phyloP scores from a whole-genome alignment of 2,888 invertebrate genomes.

The Toxonevra muliebris region DNA sequence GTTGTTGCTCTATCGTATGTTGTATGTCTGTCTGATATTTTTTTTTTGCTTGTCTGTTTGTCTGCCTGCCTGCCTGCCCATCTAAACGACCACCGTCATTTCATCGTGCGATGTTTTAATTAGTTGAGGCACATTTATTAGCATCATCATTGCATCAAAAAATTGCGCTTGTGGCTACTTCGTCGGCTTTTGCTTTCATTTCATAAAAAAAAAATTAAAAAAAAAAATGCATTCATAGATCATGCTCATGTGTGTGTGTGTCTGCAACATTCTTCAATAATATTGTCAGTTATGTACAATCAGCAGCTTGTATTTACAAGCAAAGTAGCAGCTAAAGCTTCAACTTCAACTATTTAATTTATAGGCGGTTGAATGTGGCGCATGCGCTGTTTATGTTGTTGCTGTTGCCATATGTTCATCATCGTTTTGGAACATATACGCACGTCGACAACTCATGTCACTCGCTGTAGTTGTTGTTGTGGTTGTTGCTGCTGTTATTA shows the following conservation, averaged over 20 bases:
- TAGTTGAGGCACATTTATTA: conserved; percentile 53
- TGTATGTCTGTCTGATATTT: too few relatives aligned
- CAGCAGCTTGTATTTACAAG: not conserved
- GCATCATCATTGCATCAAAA: conserved; percentile 17
- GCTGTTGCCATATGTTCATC: too few relatives aligned
- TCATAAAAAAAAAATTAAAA: conserved; percentile 8
- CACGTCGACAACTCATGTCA: not conserved
- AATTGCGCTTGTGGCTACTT: not conserved
- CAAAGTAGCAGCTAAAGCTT: not conserved
- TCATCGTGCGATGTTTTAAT: conserved; percentile 60
- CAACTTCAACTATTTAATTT: too few relatives aligned
- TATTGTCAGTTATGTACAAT: conserved; percentile 26
- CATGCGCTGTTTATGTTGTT: conserved; percentile 30
- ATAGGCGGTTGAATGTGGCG: conserved; percentile 12
- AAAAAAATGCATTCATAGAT: conserved; percentile 19
- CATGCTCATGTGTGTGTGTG: too few relatives aligned
- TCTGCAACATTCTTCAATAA: conserved; percentile 26
- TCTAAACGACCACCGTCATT: conserved; percentile 28
- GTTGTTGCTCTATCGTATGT: too few relatives aligned
- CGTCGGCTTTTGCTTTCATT: conserved; percentile 36
- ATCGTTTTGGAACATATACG: conserved; percentile 11
- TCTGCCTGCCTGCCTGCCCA: conserved; percentile 9
- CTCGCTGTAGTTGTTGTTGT: conserved; percentile 24
- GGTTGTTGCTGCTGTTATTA: conserved; percentile 16
- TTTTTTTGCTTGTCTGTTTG: too few relatives aligned